Base-by-base conservation (phyloP, 2,797 vertebrate genomes). In the Siniperca scherzeri region DNA sequence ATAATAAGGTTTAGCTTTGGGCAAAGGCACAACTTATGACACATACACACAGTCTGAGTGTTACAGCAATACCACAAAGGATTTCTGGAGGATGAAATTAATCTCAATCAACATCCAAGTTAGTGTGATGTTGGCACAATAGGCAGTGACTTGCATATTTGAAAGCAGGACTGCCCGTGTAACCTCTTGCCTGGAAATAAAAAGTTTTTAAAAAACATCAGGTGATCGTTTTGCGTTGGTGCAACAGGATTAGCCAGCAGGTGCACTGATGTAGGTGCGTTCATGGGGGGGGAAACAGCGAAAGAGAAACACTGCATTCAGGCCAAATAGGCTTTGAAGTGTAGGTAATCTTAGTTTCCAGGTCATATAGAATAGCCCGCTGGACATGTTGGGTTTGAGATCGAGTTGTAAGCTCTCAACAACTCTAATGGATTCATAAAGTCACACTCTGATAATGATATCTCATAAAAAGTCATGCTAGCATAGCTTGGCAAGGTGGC, bases 11-110 rank as follows among this genome's bases (percentile, higher is more conserved):
- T 65, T 13, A 57, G n/a, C 25, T 73, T 64, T 56, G 7, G 3
- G 75, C 40, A 71, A 86, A 74, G 68, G 21, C 53, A 79, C 78
- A 46, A n/a, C 72, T 69, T 22, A 22, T 17, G 16, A 17, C 8
- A 17, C 8, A 75, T 3, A 70, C 7, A 73, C 0, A 6, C 38
- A 33, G 48, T 57, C 12, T 64, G 25, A 62, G 19, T 46, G 57
- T 13, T 80, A 7, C 67, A 46, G 22, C 46, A 62, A 60, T 1
- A 30, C 4, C 3, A 5, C 33, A 74, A 60, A 64, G 12, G 65
- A 57, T 74, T 59, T 44, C 46, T 30, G 11, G 40, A 53, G n/a
- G 38, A 66, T 56, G 2, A 30, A 42, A 61, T 59, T 40, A 25
- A 55, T 59, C 48, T 67, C 22, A 62, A 44, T 48, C 36, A 21